Conservation (phyloP, 92 coral and sea anemone species). For the Parazoanthus atlanticus region DNA sequence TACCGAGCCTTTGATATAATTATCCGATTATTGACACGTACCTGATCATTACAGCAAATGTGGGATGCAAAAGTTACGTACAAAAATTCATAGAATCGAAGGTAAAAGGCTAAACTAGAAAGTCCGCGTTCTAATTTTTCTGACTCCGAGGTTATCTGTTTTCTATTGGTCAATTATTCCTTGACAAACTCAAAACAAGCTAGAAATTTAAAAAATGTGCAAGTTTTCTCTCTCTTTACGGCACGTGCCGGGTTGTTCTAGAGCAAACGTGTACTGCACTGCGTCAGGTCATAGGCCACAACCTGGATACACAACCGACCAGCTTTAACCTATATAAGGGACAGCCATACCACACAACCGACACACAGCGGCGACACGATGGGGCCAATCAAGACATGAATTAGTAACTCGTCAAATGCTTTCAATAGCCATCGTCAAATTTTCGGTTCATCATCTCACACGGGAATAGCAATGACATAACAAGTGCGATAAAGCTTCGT, state of each 20-base stretch:
- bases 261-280: background rate
- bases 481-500: background rate
- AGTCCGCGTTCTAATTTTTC: no score
- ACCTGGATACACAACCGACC: background rate
- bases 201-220: no score
- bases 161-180: background rate
- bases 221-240: no score
- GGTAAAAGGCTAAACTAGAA: no score
- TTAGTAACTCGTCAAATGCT: slow-evolving; percentile 23
- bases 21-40: no score
- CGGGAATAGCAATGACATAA: slow-evolving; percentile 4
- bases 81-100: no score
- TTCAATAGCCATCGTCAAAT: slow-evolving; percentile 8
- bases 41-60: no score
- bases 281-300: slow-evolving; percentile 28
- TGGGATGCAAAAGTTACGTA: no score
- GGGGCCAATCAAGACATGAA: slow-evolving; percentile 26
- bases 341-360: background rate
- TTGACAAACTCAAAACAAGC: background rate
- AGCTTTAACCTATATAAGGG: slow-evolving; percentile 8
- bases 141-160: no score
- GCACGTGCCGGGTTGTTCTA: slow-evolving; percentile 24
- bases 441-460: slow-evolving; percentile 15
- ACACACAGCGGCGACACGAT: slow-evolving; percentile 17
- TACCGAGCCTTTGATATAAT: no score